These are phyloP conservation scores for Orgyia antiqua DNA, from an alignment of 2,888 invertebrate genomes.

Conservation along the genomic window DNA sequence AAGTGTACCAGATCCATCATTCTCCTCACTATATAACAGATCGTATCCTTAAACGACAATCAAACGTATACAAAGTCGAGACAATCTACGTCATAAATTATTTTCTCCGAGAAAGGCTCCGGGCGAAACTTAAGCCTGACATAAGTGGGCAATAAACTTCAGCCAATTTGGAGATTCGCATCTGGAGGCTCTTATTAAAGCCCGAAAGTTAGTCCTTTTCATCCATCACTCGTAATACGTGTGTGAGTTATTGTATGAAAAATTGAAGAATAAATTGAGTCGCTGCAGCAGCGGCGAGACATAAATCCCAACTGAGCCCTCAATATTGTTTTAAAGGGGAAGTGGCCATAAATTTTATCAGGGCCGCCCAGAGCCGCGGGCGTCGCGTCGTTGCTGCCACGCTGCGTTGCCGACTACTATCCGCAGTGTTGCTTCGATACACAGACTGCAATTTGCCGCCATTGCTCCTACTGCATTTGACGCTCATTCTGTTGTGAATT, in stretches of 20 bases:
- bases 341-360: slow-evolving; percentile 79
- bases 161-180: slow-evolving; percentile 79
- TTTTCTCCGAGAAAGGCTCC: slow-evolving; percentile 72
- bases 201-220: slow-evolving; percentile 79
- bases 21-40: slow-evolving; percentile 22
- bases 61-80: slow-evolving; percentile 64
- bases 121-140: slow-evolving; percentile 77
- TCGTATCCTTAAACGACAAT: slow-evolving; percentile 52
- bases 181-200: slow-evolving; percentile 79
- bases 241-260: slow-evolving; percentile 79
- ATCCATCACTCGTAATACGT: slow-evolving; percentile 79
- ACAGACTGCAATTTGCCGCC: slow-evolving; percentile 68
- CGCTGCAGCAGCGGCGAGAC: slow-evolving; percentile 78
- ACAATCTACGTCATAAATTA: slow-evolving; percentile 75
- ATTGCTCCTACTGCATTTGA: slow-evolving; percentile 54
- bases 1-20: slow-evolving; percentile 3
- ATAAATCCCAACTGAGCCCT: slow-evolving; percentile 79
- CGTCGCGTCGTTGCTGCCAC: slow-evolving; percentile 27
- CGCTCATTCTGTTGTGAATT: slow-evolving; percentile 57
- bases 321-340: slow-evolving; percentile 80
- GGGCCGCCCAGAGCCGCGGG: slow-evolving; percentile 63
- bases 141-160: slow-evolving; percentile 79
- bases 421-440: slow-evolving; percentile 20
- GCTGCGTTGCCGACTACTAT: slow-evolving; percentile 19
- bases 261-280: slow-evolving; percentile 79